A percentile compares a stretch with the other conserved stretches of the same genome.
phyloP scores from a whole-genome alignment of 2,888 invertebrate genomes.

The Apantesis nais region DNA sequence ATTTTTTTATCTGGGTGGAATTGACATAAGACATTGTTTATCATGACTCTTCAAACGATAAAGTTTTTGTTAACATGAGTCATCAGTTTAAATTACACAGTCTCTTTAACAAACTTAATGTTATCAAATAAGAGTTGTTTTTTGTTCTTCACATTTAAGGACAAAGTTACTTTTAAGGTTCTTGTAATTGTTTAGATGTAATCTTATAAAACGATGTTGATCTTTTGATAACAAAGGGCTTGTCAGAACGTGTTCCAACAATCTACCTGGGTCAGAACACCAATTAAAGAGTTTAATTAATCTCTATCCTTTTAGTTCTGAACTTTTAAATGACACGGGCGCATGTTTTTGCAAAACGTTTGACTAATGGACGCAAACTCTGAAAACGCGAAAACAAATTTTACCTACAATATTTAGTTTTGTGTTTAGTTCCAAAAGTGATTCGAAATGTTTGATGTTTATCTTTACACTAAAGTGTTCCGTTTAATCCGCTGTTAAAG shows the following conservation, averaged over 20 bases:
- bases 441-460: slow-evolving; percentile 22
- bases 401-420: slow-evolving; percentile 46
- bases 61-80: slow-evolving; percentile 11
- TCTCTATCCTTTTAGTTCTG: slow-evolving; percentile 31
- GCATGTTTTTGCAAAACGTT: slow-evolving; percentile 44
- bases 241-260: slow-evolving; percentile 30
- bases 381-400: slow-evolving; percentile 37
- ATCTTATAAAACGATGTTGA: slow-evolving; percentile 43
- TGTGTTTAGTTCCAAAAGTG: slow-evolving; percentile 32
- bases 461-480: slow-evolving; percentile 33
- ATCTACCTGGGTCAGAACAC: slow-evolving; percentile 41
- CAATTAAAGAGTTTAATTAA: slow-evolving; percentile 52
- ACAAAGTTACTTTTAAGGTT: slow-evolving; percentile 37
- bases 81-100: slow-evolving; percentile 13
- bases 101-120: slow-evolving; percentile 6
- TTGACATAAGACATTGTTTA: neutral
- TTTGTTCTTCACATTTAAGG: slow-evolving; percentile 20
- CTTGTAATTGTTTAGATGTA: slow-evolving; percentile 40
- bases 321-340: slow-evolving; percentile 46
- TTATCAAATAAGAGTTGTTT: slow-evolving; percentile 18
- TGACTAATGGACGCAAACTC: slow-evolving; percentile 42
- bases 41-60: slow-evolving; percentile 5
- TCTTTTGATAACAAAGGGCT: slow-evolving; percentile 45
- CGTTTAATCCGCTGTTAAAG: slow-evolving; percentile 34
- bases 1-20: neutral